Base-by-base conservation (phyloP, 2,113 vertebrate species). In the Gallinago media region DNA sequence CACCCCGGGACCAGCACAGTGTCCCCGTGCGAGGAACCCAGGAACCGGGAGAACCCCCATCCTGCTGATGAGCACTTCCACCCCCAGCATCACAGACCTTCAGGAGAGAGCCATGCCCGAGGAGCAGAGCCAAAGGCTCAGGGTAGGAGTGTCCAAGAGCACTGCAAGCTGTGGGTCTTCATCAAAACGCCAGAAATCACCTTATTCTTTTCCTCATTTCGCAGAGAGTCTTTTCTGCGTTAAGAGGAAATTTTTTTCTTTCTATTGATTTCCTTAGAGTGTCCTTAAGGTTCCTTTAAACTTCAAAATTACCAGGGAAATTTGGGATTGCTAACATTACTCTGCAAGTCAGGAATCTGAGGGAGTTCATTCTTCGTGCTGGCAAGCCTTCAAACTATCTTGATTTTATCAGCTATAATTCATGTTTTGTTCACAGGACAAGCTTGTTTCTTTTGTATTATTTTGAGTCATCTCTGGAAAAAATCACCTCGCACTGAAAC, bases 401-500 rank as follows among this genome's bases (percentile, higher is more conserved):
- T 92, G 95, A 96, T 96, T 97, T 94, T 97, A 96, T 97, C 96
- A 95, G 88, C 96, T 91, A 78, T 96, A 93, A 96, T 72, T 95
- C 95, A 96, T 95, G 95, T 94, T 96, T 96, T 95, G 90, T 96
- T 96, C 96, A 74, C 38, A 62, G 88, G 90, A 96, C 90, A 96
- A 95, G 83, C 82, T 86, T 95, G 88, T 95, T 97, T 93, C 96
- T 95, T 96, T 96, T 96, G 94, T 94, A 88, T 96, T 96, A 92
- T 93, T 96, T 95, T 95, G 96, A 94, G 94, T 96, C 96, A 96
- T 92, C 96, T 97, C 96, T 97, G 96, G 96, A 96, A 97, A 97
- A 96, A 95, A 95, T 97, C 96, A 96, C 76, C 94, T 93, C 68
- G 12, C 92, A 89, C 94, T 93, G 74, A 86, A 92, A 94, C 52